A percentile compares a stretch with the other conserved stretches of the same genome.
Evolutionary conservation across 1,140 invertebrate species (phyloP).

Genomic region (Drosophila rhopaloa): DNA sequence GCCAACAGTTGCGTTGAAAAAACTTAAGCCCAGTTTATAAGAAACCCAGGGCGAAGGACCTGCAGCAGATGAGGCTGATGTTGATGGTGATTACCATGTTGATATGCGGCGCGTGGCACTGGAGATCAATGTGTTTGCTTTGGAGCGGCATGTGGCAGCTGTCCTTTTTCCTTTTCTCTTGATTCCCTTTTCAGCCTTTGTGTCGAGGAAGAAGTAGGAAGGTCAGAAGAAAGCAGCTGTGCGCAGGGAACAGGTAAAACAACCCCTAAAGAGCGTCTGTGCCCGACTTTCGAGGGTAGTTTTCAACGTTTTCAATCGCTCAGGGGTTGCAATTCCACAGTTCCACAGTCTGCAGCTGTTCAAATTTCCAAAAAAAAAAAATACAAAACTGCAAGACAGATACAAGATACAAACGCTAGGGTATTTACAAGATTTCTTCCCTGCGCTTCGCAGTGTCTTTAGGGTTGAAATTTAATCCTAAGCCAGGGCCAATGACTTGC

Average conservation of each 20-base stretch:
- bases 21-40: constrained; percentile 25
- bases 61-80: constrained; percentile 23
- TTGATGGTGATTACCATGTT: constrained; percentile 73
- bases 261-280: constrained; percentile 49
- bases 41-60: constrained; percentile 46
- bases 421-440: constrained; percentile 29
- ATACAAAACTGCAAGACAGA: constrained; percentile 44
- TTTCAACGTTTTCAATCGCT: constrained; percentile 33
- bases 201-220: constrained; percentile 26
- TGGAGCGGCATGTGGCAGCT: constrained; percentile 74
- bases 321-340: constrained; percentile 17
- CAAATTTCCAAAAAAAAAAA: constrained; percentile 66
- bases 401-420: constrained; percentile 39
- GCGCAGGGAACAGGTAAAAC: constrained; percentile 68
- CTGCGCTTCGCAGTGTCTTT: constrained; percentile 24
- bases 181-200: constrained; percentile 5
- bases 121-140: constrained; percentile 52
- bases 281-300: constrained; percentile 35
- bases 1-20: constrained; percentile 66
- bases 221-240: constrained; percentile 67
- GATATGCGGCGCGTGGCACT: constrained; percentile 79
- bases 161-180: constrained; percentile 39
- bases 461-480: constrained; percentile 75
- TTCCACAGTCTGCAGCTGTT: constrained; percentile 62
- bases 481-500: constrained; percentile 56